Evolutionary conservation across 1,140 invertebrate genomes (phyloP), one percentile per base, ranked within the genome.

Genomic region (Calycopis cecrops): DNA sequence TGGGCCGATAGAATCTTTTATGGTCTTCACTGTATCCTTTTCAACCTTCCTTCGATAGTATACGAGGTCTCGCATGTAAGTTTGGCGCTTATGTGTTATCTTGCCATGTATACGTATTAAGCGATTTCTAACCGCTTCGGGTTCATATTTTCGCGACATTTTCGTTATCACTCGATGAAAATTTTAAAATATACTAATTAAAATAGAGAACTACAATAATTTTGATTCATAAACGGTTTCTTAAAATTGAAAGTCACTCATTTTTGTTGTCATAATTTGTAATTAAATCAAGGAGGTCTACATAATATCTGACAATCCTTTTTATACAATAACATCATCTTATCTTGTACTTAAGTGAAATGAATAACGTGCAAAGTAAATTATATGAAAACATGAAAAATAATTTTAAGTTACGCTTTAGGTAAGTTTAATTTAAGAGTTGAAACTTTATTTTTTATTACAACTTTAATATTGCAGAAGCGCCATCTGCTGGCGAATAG

Each of bases 61-160:
- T 55, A 72, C 75, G n/a, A 86, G 69, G 33, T 84, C 83, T 52
- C 81, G 58, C 75, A 86, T 78, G 55, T 79, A 86, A 4, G 72
- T 48, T 65, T 79, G 70, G 28, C 71, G 61, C 38, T 86, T 76
- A 11, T 60, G 70, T 0, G 71, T 78, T 52, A 83, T 64, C 12
- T 69, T 67, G 1, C 69, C 50, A 55, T 81, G 83, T 9, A 77
- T 51, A 10, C 78, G 60, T 40, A 79, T 69, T 54, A 79, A 37
- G 14, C 63, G 68, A 9, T 66, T 71, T 52, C 9, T 49, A 34
- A 6, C 60, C 65, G 35, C 69, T 67, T 7, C 71, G 69, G 34
- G 71, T 60, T 37, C 71, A 76, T 0, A 62, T 64, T 40, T 78
- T 66, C 3, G 60, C 65, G 18, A 59, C 71, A 63, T 69, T 47